These are phyloP conservation scores for Norana najaformis DNA, from an alignment of 2,888 invertebrate species.

Conservation along the genomic window DNA sequence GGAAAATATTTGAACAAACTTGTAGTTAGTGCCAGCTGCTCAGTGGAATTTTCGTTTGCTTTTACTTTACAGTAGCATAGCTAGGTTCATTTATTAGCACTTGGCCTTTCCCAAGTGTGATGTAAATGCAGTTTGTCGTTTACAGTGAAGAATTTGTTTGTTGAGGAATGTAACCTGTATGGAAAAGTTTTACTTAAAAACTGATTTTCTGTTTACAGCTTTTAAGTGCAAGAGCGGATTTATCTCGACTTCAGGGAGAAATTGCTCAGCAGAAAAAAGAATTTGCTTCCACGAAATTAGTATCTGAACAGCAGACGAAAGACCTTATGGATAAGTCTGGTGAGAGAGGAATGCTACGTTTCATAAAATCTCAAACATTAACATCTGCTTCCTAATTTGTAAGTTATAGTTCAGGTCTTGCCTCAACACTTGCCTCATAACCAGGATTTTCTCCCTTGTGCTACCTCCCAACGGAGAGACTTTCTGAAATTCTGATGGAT, in stretches of 20 bases:
- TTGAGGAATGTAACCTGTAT: neutral
- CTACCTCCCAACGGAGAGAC: neutral
- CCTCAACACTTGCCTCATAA: neutral
- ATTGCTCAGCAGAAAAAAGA: conserved; percentile 2
- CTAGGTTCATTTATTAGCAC: neutral
- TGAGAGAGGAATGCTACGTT: conserved; percentile 42
- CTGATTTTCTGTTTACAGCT: conserved; percentile 7
- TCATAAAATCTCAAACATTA: neutral
- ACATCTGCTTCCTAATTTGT: neutral
- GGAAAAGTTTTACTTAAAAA: neutral
- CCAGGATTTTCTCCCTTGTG: neutral
- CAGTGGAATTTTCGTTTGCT: neutral
- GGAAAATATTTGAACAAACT: too few relatives aligned
- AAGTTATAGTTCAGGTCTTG: too few relatives aligned
- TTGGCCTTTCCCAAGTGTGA: neutral
- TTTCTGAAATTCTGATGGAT: neutral
- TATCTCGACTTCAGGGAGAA: neutral
- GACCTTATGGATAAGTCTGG: conserved; percentile 58
- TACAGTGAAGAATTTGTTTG: neutral
- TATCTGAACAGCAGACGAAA: conserved; percentile 52
- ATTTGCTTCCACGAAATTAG: neutral
- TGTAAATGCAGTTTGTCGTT: neutral
- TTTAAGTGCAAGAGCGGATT: neutral
- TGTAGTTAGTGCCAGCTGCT: too few relatives aligned
- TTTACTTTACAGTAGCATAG: neutral